Conservation (phyloP, 2,113 vertebrate species). For the Neopipo cinnamomea region DNA sequence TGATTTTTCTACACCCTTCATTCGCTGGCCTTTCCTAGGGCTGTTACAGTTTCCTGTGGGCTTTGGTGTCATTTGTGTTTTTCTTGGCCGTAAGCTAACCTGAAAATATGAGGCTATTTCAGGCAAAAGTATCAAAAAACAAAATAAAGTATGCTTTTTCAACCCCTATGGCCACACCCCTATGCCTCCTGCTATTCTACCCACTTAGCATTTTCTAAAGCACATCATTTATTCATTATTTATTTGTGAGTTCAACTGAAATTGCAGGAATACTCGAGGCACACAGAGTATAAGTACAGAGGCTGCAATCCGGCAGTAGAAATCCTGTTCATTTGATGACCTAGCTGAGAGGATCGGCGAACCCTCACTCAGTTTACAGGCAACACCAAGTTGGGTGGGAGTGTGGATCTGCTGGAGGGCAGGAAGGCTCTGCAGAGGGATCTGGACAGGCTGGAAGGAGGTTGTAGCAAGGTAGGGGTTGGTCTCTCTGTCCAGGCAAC, state of each 20-base stretch:
- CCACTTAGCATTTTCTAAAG: conserved; percentile 12
- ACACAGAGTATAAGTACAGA: background rate
- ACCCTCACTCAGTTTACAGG: background rate
- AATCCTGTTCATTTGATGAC: background rate
- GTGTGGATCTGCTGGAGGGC: background rate
- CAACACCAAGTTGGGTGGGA: background rate
- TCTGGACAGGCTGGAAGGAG: background rate
- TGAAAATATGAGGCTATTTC: conserved; percentile 61
- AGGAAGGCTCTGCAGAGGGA: background rate
- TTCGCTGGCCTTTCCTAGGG: conserved; percentile 31
- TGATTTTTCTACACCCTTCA: conserved; percentile 49
- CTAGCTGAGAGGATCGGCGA: background rate
- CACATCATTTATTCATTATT: background rate
- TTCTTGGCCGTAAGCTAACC: conserved; percentile 35
- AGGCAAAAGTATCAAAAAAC: conserved; percentile 21
- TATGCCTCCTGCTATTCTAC: background rate
- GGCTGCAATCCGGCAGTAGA: background rate
- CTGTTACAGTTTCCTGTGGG: conserved; percentile 52
- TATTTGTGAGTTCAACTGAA: background rate
- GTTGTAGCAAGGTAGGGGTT: too few relatives aligned
- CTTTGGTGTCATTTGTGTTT: conserved; percentile 54
- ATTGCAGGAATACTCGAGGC: background rate
- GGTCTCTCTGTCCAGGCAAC: background rate
- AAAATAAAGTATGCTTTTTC: conserved; percentile 21
- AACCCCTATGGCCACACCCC: background rate